phyloP scores from a whole-genome alignment of 2,113 vertebrate genomes.

The Colossoma macropomum region DNA sequence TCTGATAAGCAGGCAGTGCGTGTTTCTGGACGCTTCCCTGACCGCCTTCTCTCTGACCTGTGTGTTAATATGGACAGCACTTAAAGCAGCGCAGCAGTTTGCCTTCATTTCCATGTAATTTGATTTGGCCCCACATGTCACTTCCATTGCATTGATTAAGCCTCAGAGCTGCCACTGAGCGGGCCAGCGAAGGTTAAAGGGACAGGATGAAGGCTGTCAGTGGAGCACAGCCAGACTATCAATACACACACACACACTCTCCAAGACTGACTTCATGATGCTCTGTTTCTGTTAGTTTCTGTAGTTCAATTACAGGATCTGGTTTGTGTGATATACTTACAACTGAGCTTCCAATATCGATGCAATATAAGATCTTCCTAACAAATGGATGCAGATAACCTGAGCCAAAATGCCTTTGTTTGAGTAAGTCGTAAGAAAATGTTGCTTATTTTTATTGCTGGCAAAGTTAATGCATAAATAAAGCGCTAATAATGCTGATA shows the following conservation, averaged over 20 bases:
- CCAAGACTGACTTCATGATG: conserved; percentile 60
- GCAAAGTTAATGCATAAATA: too few species aligned
- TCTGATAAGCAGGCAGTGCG: neutral
- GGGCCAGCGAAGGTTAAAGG: conserved; percentile 82
- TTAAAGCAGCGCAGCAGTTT: conserved; percentile 83
- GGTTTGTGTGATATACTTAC: too few species aligned
- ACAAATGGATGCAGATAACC: too few species aligned
- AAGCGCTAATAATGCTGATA: too few species aligned
- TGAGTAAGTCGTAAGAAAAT: too few species aligned
- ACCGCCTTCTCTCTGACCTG: neutral
- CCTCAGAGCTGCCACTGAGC: conserved; percentile 80
- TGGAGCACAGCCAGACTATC: conserved; percentile 46
- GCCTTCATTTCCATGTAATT: conserved; percentile 93
- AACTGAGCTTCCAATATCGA: too few species aligned
- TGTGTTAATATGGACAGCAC: conserved; percentile 29
- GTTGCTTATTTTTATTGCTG: too few species aligned
- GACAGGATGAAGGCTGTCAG: conserved; percentile 62
- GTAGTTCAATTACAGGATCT: too few species aligned
- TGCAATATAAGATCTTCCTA: too few species aligned
- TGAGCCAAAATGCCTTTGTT: too few species aligned
- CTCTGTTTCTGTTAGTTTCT: neutral
- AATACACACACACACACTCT: neutral
- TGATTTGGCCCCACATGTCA: conserved; percentile 94
- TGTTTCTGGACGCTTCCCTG: neutral
- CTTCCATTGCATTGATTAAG: conserved; percentile 93